phyloP scores from a whole-genome alignment of 2,888 invertebrate species.

The Crocallis elinguaria region DNA sequence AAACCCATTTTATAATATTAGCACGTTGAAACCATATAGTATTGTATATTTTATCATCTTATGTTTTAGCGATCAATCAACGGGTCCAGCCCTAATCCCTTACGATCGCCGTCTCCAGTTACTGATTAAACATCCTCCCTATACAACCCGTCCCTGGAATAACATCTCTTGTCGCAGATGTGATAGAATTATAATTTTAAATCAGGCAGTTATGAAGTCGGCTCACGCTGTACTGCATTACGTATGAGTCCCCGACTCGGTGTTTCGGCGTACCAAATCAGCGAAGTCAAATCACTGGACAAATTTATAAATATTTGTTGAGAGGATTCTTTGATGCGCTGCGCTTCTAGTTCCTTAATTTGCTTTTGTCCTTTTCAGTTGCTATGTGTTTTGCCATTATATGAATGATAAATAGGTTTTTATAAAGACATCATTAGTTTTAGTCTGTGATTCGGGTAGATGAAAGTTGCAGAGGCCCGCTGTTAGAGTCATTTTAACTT shows the following conservation, averaged over 20 bases:
- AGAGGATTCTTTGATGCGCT: too few species aligned
- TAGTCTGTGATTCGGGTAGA: too few species aligned
- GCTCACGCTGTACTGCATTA: conserved; percentile 56
- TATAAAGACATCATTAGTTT: too few species aligned
- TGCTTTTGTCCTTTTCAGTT: too few species aligned
- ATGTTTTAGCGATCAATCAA: conserved; percentile 1
- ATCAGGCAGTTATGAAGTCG: conserved; percentile 60
- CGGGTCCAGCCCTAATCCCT: conserved; percentile 1
- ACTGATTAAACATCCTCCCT: conserved; percentile 22
- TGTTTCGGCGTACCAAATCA: conserved; percentile 44
- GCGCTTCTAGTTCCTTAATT: too few species aligned
- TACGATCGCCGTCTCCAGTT: conserved; percentile 2
- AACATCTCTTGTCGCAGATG: conserved; percentile 30
- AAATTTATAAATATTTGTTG: conserved; percentile 35
- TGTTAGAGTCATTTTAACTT: too few species aligned
- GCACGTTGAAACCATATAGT: too few species aligned
- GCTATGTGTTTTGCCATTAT: too few species aligned
- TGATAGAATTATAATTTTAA: conserved; percentile 65
- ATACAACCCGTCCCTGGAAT: conserved; percentile 35
- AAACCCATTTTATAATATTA: too few species aligned
- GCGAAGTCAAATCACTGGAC: conserved; percentile 37
- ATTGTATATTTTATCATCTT: too few species aligned
- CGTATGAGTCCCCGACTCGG: conserved; percentile 54
- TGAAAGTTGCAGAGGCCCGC: too few species aligned
- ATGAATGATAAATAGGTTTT: too few species aligned